These are phyloP conservation scores for Nanorana parkeri DNA, from an alignment of 2,113 vertebrate species.

Conservation along the genomic window DNA sequence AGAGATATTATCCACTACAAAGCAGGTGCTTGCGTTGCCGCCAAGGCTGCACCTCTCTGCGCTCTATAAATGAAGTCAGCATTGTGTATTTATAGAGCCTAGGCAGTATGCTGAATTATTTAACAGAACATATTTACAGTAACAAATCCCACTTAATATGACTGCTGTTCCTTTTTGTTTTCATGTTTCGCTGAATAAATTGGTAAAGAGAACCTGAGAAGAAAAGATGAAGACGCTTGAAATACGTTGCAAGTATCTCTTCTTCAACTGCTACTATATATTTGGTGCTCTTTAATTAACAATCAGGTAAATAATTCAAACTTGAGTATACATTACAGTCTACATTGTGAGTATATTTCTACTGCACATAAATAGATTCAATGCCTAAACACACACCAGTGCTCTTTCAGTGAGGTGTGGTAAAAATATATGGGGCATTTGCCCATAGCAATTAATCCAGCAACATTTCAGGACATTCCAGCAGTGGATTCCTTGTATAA, in stretches of 20 bases:
- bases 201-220: not conserved
- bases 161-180: constrained; percentile 18
- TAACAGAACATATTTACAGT: constrained; percentile 46
- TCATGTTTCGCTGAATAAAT: constrained; percentile 11
- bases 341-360: too few species aligned
- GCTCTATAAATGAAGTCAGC: constrained; percentile 5
- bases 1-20: constrained; percentile 14
- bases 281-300: not conserved
- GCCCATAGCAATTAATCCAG: too few species aligned
- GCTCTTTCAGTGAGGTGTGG: too few species aligned
- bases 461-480: too few species aligned
- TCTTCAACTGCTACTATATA: not conserved
- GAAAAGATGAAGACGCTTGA: not conserved
- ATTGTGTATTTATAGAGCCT: constrained; percentile 29
- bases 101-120: constrained; percentile 41
- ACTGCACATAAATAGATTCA: too few species aligned
- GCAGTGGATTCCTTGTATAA: too few species aligned
- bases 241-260: not conserved
- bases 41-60: not conserved
- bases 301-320: not conserved
- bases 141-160: constrained; percentile 46
- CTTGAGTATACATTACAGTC: not conserved
- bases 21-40: not conserved
- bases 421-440: too few species aligned
- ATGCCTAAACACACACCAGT: too few species aligned